A percentile compares a stretch with the other conserved stretches of the same genome.
phyloP scores from a whole-genome alignment of 2,797 vertebrate species.

The Pristis pectinata region DNA sequence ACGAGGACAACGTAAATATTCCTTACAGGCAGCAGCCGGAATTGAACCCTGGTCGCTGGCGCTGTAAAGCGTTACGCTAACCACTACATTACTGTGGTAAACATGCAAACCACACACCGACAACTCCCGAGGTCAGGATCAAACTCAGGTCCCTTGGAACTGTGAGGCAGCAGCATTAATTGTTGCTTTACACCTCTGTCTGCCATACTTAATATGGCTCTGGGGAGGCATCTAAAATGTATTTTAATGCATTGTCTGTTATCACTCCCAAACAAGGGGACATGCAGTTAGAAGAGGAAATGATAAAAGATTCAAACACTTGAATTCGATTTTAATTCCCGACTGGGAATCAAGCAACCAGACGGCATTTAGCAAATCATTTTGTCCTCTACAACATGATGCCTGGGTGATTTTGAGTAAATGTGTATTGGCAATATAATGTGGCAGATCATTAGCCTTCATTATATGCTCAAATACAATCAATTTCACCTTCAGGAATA shows the following conservation, averaged over 20 bases:
- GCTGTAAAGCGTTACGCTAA: too few relatives aligned
- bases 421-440: neutral
- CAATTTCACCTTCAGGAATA: neutral
- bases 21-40: too few relatives aligned
- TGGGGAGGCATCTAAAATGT: neutral
- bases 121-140: too few relatives aligned
- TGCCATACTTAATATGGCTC: neutral
- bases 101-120: too few relatives aligned
- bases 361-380: neutral
- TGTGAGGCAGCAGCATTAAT: too few relatives aligned
- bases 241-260: neutral
- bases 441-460: neutral
- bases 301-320: neutral
- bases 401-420: neutral
- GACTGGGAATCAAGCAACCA: neutral
- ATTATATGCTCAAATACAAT: neutral
- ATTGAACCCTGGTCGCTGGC: too few relatives aligned
- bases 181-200: neutral
- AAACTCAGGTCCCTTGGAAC: too few relatives aligned
- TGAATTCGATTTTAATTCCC: neutral
- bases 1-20: too few relatives aligned
- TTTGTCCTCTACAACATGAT: neutral
- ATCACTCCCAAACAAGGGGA: neutral
- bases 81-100: too few relatives aligned
- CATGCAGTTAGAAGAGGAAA: neutral